Conservation (phyloP, 2,113 vertebrate species). For the Serilophus lunatus region DNA sequence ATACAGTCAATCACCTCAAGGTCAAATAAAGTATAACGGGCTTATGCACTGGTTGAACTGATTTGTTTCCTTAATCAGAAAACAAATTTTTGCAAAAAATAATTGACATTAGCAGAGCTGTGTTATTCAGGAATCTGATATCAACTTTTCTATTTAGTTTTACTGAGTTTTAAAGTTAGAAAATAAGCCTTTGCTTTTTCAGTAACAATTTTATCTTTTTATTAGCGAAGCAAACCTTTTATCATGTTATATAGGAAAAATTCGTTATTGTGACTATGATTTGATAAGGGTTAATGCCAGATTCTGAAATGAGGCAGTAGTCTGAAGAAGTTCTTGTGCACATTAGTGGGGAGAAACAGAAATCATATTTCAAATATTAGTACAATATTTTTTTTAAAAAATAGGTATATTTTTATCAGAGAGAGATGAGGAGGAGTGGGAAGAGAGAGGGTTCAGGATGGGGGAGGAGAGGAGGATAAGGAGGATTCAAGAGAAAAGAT, state of each 20-base stretch:
- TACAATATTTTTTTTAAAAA: not conserved
- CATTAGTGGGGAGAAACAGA: not conserved
- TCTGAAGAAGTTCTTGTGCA: not conserved
- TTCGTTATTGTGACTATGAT: not conserved
- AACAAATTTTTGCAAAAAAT: not conserved
- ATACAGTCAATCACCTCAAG: not conserved
- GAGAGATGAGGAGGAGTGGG: not conserved
- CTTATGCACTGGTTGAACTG: not conserved
- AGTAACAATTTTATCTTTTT: not conserved
- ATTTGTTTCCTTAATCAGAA: slow-evolving; percentile 12
- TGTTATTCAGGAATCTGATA: not conserved
- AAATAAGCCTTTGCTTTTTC: not conserved
- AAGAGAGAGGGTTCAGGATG: not conserved
- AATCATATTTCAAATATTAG: not conserved
- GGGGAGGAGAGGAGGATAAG: not conserved
- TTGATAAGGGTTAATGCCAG: not conserved
- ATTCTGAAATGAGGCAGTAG: not conserved
- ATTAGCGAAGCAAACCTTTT: not conserved
- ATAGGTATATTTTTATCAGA: not conserved
- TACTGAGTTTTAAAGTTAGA: not conserved
- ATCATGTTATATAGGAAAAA: not conserved
- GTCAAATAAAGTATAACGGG: not conserved
- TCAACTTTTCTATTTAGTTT: not conserved
- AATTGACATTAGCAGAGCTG: slow-evolving; percentile 7
- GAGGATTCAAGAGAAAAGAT: not conserved